phyloP scores from a whole-genome alignment of 2,113 vertebrate genomes.

The Notothenia coriiceps region DNA sequence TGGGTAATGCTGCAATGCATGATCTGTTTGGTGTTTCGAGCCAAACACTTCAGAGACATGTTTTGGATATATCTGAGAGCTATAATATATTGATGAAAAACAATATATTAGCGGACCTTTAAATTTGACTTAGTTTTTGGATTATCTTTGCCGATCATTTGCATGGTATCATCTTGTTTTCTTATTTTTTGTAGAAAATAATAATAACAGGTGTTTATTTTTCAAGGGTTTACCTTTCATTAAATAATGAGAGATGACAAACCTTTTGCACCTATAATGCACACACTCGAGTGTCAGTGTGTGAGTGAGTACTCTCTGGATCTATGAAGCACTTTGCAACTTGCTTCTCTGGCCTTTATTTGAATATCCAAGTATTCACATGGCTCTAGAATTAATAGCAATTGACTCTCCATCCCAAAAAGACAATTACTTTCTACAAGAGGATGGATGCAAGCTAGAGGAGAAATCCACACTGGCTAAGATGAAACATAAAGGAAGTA shows the following conservation, averaged over 20 bases:
- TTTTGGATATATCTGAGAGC: no score
- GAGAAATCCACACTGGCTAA: conserved; percentile 10
- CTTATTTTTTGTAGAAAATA: not conserved
- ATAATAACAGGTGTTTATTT: not conserved
- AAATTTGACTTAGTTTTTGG: not conserved
- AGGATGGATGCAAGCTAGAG: not conserved
- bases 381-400: not conserved
- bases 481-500: conserved; percentile 21
- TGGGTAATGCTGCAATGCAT: no score
- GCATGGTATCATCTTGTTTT: not conserved
- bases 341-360: not conserved
- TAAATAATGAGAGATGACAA: not conserved
- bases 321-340: not conserved
- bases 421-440: conserved; percentile 6
- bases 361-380: not conserved
- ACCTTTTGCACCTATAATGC: not conserved
- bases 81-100: no score
- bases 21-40: no score
- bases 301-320: not conserved
- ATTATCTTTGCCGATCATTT: conserved; percentile 13
- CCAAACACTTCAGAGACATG: no score
- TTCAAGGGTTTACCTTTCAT: not conserved
- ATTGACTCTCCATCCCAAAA: not conserved
- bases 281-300: not conserved
- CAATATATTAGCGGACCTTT: no score